Evolutionary conservation across 2,888 invertebrate genomes (phyloP).

Genomic region (Morpho helenor): DNA sequence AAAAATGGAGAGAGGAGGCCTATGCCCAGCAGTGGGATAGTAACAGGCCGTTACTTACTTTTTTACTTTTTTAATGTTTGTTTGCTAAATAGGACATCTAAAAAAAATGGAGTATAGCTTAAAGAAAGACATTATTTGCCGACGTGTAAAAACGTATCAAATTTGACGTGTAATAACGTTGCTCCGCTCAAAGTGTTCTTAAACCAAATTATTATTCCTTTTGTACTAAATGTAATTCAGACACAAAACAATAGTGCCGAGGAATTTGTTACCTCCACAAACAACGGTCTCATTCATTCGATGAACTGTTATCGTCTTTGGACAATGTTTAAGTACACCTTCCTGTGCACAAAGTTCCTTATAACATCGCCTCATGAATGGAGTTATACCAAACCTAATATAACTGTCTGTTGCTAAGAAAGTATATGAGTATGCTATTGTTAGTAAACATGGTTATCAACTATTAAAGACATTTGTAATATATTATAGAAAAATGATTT

Average conservation of each 20-base stretch:
- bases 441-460: slow-evolving; percentile 51
- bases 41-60: too few relatives aligned
- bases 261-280: slow-evolving; percentile 59
- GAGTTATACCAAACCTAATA: slow-evolving; percentile 54
- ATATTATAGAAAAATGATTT: too few relatives aligned
- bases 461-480: slow-evolving; percentile 38
- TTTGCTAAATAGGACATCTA: too few relatives aligned
- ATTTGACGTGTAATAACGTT: too few relatives aligned
- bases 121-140: too few relatives aligned
- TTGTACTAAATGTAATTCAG: slow-evolving; percentile 7
- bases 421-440: slow-evolving; percentile 56
- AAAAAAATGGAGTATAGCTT: too few relatives aligned
- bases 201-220: slow-evolving; percentile 23
- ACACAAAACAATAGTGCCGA: slow-evolving; percentile 52
- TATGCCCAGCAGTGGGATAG: too few relatives aligned
- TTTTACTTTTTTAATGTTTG: too few relatives aligned
- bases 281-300: slow-evolving; percentile 46
- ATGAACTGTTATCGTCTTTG: slow-evolving; percentile 45
- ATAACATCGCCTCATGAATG: slow-evolving; percentile 63
- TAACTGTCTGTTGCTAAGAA: slow-evolving; percentile 71
- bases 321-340: slow-evolving; percentile 59
- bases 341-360: slow-evolving; percentile 55
- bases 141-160: too few relatives aligned
- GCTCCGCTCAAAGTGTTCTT: not conserved
- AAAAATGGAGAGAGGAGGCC: too few relatives aligned